These are phyloP conservation scores for Xanthorhoe designata DNA, from an alignment of 2,888 invertebrate genomes.

Conservation along the genomic window DNA sequence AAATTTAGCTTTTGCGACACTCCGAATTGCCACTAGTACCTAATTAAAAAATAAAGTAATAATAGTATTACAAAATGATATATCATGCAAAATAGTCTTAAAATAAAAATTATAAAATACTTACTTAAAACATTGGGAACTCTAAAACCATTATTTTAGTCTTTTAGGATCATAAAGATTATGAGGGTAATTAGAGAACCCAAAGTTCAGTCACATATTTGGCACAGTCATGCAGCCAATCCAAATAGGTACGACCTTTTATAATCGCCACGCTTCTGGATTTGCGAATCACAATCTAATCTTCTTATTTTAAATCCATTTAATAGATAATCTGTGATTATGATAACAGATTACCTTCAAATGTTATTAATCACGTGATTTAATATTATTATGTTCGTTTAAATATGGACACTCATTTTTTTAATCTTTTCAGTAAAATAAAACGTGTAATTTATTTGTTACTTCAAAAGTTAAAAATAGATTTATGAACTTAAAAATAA, in stretches of 20 bases:
- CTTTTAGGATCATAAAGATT: not conserved
- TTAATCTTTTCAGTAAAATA: too few relatives aligned
- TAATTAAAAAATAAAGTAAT: too few relatives aligned
- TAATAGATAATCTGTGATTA: not conserved
- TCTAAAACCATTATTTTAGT: not conserved
- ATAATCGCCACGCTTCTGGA: conserved; percentile 12
- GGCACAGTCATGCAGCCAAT: not conserved
- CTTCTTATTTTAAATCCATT: conserved; percentile 1
- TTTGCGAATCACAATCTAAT: conserved; percentile 18
- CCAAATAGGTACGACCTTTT: not conserved
- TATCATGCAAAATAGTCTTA: too few relatives aligned
- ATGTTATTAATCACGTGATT: not conserved
- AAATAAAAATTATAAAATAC: too few relatives aligned
- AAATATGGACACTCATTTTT: too few relatives aligned
- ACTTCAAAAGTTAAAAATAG: too few relatives aligned
- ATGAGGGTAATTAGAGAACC: not conserved
- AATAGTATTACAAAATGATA: too few relatives aligned
- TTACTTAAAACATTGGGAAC: too few relatives aligned
- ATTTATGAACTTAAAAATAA: too few relatives aligned
- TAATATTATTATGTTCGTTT: not conserved
- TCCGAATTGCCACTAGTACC: too few relatives aligned
- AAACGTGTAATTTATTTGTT: too few relatives aligned
- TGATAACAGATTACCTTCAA: not conserved
- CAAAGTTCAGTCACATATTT: not conserved
- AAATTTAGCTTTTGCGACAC: too few relatives aligned